phyloP scores from a whole-genome alignment of 2,888 invertebrate species.

The Capitulum mitella region DNA sequence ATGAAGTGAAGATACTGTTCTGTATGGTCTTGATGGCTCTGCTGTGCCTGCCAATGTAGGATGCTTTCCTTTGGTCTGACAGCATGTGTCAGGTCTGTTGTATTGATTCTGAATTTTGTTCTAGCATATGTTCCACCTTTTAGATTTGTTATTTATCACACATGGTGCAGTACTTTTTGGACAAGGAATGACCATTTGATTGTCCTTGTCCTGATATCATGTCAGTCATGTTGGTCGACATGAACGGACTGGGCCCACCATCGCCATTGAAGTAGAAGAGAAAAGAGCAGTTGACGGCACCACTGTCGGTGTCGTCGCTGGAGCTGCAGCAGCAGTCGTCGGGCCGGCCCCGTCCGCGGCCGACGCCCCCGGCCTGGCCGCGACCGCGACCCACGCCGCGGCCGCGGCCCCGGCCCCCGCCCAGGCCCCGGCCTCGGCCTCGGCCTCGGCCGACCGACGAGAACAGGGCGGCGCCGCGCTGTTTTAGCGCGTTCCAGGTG shows the following conservation, averaged over 20 bases:
- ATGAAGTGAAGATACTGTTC: too few species aligned
- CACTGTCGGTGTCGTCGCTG: neutral
- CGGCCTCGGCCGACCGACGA: neutral
- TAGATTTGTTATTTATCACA: neutral
- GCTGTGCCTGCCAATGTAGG: too few species aligned
- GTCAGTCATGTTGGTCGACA: neutral
- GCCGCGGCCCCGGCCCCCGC: neutral
- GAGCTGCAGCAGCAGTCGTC: neutral
- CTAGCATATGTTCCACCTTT: neutral
- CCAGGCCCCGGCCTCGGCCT: neutral
- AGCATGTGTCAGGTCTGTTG: too few species aligned
- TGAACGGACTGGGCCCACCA: neutral
- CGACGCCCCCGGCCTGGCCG: too few species aligned
- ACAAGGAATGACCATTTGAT: neutral
- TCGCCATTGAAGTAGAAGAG: slow-evolving; percentile 16
- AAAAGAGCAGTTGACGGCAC: slow-evolving; percentile 4
- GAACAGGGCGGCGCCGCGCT: neutral
- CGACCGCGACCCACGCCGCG: too few species aligned
- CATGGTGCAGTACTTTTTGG: neutral
- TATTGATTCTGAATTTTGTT: too few species aligned
- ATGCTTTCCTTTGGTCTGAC: too few species aligned
- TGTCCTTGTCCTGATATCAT: neutral
- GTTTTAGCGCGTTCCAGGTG: neutral
- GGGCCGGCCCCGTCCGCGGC: neutral
- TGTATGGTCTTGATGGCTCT: too few species aligned